Percentiles rank a stretch among this genome's conserved stretches.
phyloP scores from a whole-genome alignment of 2,888 invertebrate genomes.

The Baronia brevicornis region DNA sequence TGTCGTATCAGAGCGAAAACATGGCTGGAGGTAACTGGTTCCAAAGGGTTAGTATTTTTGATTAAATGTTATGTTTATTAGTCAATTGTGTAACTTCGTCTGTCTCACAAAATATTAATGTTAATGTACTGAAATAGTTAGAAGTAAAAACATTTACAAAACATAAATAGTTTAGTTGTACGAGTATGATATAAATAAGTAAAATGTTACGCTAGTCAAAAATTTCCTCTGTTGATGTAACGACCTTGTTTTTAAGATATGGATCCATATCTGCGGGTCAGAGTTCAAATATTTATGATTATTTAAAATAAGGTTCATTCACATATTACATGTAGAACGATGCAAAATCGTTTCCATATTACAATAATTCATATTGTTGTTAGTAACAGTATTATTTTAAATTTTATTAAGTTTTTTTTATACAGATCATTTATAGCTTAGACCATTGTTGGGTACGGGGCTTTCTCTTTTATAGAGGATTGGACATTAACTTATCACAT shows the following conservation, averaged over 20 bases:
- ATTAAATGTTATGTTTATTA: no score
- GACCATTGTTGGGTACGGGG: no score
- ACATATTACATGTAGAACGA: constrained; percentile 2
- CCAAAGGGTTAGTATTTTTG: no score
- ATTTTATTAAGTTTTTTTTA: no score
- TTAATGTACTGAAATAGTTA: no score
- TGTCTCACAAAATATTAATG: no score
- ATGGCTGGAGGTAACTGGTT: no score
- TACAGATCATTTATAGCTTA: no score
- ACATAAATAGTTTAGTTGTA: not conserved
- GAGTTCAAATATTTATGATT: constrained; percentile 6
- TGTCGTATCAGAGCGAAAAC: no score
- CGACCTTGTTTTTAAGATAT: constrained; percentile 1
- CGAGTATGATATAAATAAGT: constrained; percentile 2
- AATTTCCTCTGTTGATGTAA: constrained; percentile 10
- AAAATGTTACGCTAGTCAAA: constrained; percentile 1
- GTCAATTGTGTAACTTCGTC: no score
- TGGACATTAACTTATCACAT: no score
- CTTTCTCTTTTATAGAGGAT: no score
- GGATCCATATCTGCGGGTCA: constrained; percentile 4
- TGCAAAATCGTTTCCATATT: not conserved
- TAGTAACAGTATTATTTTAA: not conserved
- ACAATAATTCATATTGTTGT: constrained; percentile 6
- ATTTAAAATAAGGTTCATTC: constrained; percentile 8
- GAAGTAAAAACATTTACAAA: not conserved